Conservation (phyloP, 2,113 vertebrate species). For the Heterotilapia buettikoferi region DNA sequence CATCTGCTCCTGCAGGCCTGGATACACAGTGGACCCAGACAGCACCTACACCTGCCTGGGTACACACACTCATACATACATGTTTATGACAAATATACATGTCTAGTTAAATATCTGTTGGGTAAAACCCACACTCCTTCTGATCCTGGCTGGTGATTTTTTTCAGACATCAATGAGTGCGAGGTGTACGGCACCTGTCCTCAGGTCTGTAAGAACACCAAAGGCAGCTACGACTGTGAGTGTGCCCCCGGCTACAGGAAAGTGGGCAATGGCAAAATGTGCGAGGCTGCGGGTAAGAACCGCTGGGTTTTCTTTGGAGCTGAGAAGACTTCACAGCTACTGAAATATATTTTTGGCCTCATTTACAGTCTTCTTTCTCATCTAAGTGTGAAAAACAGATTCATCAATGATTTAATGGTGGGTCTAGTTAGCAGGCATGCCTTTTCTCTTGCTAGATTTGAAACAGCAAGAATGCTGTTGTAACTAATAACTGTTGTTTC, state of each 20-base stretch:
- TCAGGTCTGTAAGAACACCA: constrained; percentile 84
- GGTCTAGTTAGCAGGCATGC: neutral
- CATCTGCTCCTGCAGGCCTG: constrained; percentile 84
- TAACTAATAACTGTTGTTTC: neutral
- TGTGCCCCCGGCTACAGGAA: constrained; percentile 83
- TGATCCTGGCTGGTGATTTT: neutral
- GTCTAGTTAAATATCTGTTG: neutral
- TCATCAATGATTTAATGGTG: neutral
- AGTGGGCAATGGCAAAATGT: constrained; percentile 78
- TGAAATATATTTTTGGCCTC: neutral
- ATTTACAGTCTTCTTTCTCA: neutral
- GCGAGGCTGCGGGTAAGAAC: constrained; percentile 81
- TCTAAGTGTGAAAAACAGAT: neutral
- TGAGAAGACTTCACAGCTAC: neutral
- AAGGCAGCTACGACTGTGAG: constrained; percentile 86
- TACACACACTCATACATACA: constrained; percentile 10
- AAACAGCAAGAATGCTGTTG: neutral
- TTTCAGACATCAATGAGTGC: constrained; percentile 86
- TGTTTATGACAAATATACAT: neutral
- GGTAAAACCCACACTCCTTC: neutral
- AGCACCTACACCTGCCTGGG: constrained; percentile 78
- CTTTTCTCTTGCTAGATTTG: neutral
- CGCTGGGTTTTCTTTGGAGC: neutral
- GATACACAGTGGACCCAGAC: constrained; percentile 75
- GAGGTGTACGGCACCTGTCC: constrained; percentile 80